Conservation (phyloP, 2,113 vertebrate species). For the Propithecus coquereli region DNA sequence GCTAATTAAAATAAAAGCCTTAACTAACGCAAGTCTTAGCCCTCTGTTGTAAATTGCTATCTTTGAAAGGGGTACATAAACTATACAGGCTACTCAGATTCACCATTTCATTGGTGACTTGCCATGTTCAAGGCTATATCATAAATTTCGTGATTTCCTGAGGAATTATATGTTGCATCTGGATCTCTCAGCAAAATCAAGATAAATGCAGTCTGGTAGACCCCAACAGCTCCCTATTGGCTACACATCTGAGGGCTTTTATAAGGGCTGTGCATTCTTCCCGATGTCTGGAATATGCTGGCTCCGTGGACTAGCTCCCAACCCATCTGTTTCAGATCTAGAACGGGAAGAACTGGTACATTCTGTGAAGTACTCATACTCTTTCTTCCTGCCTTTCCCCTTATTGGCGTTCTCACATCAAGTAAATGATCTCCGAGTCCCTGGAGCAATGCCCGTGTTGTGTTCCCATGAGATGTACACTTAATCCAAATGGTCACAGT, state of each 20-base stretch:
- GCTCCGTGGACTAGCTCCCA: background rate
- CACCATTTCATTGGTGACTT: background rate
- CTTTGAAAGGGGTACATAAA: background rate
- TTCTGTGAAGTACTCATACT: constrained; percentile 45
- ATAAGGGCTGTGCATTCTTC: background rate
- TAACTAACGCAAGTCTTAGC: background rate
- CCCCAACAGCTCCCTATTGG: background rate
- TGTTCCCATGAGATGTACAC: background rate
- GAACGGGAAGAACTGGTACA: background rate
- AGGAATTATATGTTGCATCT: background rate
- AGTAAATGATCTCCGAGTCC: background rate
- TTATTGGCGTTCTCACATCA: background rate
- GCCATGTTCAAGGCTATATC: background rate
- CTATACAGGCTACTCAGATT: background rate
- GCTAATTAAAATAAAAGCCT: background rate
- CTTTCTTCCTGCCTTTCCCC: background rate
- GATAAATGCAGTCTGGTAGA: fast-evolving
- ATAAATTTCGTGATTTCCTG: background rate
- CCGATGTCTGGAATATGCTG: background rate
- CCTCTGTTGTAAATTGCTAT: background rate
- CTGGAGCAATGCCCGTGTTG: background rate
- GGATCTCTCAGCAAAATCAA: background rate
- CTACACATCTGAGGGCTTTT: background rate
- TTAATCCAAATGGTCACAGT: background rate
- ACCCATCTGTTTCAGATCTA: constrained; percentile 50